These are phyloP conservation scores for Stenichneumon culpator DNA, from an alignment of 2,888 invertebrate genomes.

Conservation along the genomic window DNA sequence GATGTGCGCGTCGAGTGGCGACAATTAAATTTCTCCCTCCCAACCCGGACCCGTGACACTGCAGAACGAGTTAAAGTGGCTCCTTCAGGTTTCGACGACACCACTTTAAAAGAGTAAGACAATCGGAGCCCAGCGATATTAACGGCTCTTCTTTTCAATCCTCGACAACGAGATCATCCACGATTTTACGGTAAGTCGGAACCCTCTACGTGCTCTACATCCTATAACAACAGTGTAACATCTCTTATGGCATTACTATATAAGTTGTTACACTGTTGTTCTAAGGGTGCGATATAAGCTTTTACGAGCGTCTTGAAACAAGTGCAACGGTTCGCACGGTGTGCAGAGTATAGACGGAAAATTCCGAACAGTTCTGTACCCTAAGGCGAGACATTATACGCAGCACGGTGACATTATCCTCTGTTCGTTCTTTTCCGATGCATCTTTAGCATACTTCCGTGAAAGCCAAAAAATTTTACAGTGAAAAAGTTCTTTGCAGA, in stretches of 20 bases:
- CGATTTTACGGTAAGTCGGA: constrained; percentile 21
- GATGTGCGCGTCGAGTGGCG: neutral
- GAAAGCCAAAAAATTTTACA: neutral
- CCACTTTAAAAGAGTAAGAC: constrained; percentile 3
- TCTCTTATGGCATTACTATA: too few species aligned
- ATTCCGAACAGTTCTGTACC: constrained; percentile 23
- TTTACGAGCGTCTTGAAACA: constrained; percentile 29
- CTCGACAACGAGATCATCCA: constrained; percentile 3
- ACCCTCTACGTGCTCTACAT: neutral
- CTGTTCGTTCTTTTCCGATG: neutral
- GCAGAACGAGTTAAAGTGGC: constrained; percentile 4
- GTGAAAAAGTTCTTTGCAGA: constrained; percentile 30
- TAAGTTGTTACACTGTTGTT: too few species aligned
- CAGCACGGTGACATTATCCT: constrained; percentile 18
- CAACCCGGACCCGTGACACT: neutral
- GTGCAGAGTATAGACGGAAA: constrained; percentile 17
- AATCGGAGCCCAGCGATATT: constrained; percentile 3
- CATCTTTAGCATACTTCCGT: neutral
- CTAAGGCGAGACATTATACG: constrained; percentile 11
- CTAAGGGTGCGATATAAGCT: constrained; percentile 49
- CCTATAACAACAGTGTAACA: too few species aligned
- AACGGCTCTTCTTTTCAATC: neutral
- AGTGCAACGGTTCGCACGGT: constrained; percentile 49
- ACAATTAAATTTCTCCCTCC: constrained; percentile 14
- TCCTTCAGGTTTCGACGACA: constrained; percentile 13